A percentile compares a stretch with the other conserved stretches of the same genome.
Evolutionary conservation across 2,113 vertebrate genomes (phyloP).

Genomic region (Nothoprocta perdicaria): DNA sequence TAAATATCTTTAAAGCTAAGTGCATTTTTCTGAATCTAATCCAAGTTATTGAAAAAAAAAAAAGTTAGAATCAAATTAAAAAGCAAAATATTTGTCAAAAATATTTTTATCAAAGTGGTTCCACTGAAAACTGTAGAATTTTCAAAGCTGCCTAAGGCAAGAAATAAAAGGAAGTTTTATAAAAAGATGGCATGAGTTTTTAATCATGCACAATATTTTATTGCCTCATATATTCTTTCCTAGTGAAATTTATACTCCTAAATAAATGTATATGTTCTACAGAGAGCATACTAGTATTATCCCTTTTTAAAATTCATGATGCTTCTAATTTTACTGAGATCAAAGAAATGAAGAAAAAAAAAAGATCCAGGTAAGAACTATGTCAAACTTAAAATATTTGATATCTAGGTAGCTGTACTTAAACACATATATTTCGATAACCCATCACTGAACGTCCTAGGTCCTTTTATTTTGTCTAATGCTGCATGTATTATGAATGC

Average conservation of each 20-base stretch:
- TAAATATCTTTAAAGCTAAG: background rate
- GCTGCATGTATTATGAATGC: background rate
- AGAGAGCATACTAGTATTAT: background rate
- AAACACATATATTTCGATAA: background rate
- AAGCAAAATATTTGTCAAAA: background rate
- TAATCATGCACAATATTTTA: background rate
- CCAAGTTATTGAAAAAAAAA: background rate
- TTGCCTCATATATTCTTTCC: background rate
- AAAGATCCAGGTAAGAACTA: background rate
- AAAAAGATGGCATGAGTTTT: slow-evolving; percentile 10
- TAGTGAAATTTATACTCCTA: background rate
- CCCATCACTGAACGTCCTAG: background rate
- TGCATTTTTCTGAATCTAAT: background rate
- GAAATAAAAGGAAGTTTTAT: background rate
- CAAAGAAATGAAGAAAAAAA: background rate
- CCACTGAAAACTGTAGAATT: background rate
- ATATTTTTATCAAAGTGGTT: background rate
- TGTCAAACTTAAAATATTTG: background rate
- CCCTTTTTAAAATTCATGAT: background rate
- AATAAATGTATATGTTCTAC: background rate
- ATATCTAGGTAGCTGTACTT: background rate
- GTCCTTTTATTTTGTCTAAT: background rate
- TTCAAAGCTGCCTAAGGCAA: background rate
- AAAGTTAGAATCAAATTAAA: background rate
- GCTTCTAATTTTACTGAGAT: background rate